phyloP scores from a whole-genome alignment of 2,797 vertebrate species.

The Aeoliscus strigatus region DNA sequence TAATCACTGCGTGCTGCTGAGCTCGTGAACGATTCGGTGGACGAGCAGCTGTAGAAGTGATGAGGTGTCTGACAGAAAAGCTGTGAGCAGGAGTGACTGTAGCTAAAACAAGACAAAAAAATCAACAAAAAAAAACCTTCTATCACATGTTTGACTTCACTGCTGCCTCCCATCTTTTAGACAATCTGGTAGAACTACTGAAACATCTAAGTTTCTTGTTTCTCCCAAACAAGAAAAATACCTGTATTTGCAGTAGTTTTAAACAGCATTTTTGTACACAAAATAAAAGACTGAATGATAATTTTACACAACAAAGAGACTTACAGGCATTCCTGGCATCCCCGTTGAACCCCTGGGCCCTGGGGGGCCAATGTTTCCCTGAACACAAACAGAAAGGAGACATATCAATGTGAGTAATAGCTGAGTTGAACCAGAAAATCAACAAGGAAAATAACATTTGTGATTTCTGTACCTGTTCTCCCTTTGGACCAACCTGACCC shows the following conservation, averaged over 20 bases:
- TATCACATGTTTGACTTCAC: not conserved
- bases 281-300: not conserved
- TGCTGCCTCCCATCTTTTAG: slow-evolving; percentile 7
- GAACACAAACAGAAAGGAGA: not conserved
- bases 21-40: slow-evolving; percentile 14
- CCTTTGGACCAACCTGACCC: slow-evolving; percentile 70
- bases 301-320: slow-evolving; percentile 23
- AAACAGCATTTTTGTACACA: no score
- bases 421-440: not conserved
- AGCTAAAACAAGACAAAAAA: slow-evolving; percentile 28
- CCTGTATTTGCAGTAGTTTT: no score
- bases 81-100: slow-evolving; percentile 5
- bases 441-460: not conserved
- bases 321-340: slow-evolving; percentile 76
- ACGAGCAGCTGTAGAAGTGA: slow-evolving; percentile 18
- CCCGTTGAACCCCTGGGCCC: slow-evolving; percentile 73
- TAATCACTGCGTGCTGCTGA: slow-evolving; percentile 16
- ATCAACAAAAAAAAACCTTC: no score
- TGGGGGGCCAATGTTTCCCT: slow-evolving; percentile 76
- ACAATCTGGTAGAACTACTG: slow-evolving; percentile 3
- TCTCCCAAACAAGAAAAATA: not conserved
- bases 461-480: slow-evolving; percentile 75
- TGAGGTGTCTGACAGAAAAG: slow-evolving; percentile 19
- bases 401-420: not conserved
- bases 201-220: not conserved